Base-by-base conservation (phyloP, 1,140 invertebrate genomes). In the Halesus radiatus region DNA sequence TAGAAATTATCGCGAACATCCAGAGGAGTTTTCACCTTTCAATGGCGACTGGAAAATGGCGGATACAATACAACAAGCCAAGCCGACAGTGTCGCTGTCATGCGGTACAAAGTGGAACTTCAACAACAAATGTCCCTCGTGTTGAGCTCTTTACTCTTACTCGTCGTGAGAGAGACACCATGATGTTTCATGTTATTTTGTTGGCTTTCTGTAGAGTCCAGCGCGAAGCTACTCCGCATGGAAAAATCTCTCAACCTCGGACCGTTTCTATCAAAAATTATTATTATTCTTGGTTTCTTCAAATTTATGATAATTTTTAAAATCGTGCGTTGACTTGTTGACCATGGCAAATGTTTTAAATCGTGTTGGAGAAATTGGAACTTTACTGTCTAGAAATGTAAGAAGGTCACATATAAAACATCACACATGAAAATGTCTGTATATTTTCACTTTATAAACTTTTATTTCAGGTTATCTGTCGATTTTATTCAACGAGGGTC, bases 21-120 rank as follows among this genome's bases (percentile, higher is more conserved):
- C 92, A 93, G 90, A 90, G 91, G 91, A 92, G 92, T 94, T 94
- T 94, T 94, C 94, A 94, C 92, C 93, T 95, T 93, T 95, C 95
- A 94, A 95, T 95, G 94, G 94, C 94, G 94, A 95, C 93, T 93
- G 93, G 93, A 96, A 94, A 94, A 96, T 96, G 95, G 95, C 95
- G 95, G 94, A 94, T 92, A 91, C 91, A 92, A 93, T 94, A 95
- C 93, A 95, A 95, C 94, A 94, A 93, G 93, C 92, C 89, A 90
- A 90, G 90, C 90, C 90, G 90, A 91, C 81, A 85, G 87, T 90
- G 88, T 87, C 89, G 89, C 89, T 84, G 79, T 78, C 53, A 16
- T 45, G 73, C 79, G 72, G 78, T 74, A 73, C 64, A 72, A 68
- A 68, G 76, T 37, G 13, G 64, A 78, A 77, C 60, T 66, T n/a